These are phyloP conservation scores for Fundulus diaphanus DNA, from an alignment of 2,797 vertebrate species.

Conservation along the genomic window DNA sequence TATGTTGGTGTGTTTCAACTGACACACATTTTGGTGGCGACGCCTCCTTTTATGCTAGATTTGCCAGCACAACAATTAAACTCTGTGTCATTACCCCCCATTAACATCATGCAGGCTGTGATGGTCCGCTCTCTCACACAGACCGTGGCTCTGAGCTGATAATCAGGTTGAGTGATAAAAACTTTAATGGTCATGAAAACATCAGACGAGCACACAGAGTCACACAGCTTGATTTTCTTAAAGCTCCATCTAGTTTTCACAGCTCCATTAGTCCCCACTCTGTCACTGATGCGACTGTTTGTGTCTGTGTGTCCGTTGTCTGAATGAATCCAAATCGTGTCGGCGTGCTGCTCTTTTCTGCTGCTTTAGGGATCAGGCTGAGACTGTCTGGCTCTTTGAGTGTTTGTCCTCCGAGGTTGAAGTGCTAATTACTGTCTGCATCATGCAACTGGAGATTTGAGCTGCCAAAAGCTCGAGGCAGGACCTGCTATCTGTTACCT, in stretches of 20 bases:
- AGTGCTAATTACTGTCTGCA: slow-evolving; percentile 68
- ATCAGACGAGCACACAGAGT: slow-evolving; percentile 31
- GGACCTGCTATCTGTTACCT: slow-evolving; percentile 50
- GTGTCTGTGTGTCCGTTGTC: slow-evolving; percentile 6
- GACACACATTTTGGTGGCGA: slow-evolving; percentile 37
- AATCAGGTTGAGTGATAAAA: slow-evolving; percentile 52
- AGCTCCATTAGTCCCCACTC: slow-evolving; percentile 2
- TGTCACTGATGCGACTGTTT: neutral
- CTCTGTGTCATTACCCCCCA: slow-evolving; percentile 65
- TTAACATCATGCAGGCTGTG: slow-evolving; percentile 62
- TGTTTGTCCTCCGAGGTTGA: slow-evolving; percentile 69
- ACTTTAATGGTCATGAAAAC: slow-evolving; percentile 44
- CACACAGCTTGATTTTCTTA: neutral
- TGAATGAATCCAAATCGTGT: slow-evolving; percentile 34
- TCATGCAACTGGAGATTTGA: slow-evolving; percentile 50
- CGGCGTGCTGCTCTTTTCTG: slow-evolving; percentile 28
- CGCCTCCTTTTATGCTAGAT: slow-evolving; percentile 51
- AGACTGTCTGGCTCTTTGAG: slow-evolving; percentile 45
- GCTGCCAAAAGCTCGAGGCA: slow-evolving; percentile 57
- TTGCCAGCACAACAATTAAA: slow-evolving; percentile 65
- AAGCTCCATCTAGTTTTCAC: slow-evolving; percentile 6
- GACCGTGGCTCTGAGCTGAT: slow-evolving; percentile 27
- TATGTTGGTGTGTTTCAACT: neutral
- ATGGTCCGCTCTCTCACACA: slow-evolving; percentile 26
- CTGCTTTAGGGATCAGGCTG: slow-evolving; percentile 39